A percentile compares a stretch with the other conserved stretches of the same genome.
Conservation (phyloP, 2,113 vertebrate species). For the Oriolus oriolus region DNA sequence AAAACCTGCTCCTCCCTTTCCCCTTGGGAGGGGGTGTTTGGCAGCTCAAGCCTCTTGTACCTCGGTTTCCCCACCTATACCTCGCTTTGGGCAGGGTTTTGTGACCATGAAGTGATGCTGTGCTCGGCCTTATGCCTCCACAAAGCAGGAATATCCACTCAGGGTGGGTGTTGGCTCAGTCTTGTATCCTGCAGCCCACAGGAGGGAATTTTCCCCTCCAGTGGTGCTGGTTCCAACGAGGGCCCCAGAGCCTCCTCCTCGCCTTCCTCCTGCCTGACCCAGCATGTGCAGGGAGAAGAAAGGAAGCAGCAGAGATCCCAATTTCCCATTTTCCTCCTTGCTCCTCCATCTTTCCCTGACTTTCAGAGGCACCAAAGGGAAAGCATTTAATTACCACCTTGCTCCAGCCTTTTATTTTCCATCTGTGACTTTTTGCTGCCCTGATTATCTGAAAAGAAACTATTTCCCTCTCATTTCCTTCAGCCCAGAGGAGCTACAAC, state of each 20-base stretch:
- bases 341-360: background rate
- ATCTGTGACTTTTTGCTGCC: background rate
- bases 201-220: background rate
- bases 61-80: background rate
- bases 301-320: background rate
- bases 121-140: rapidly evolving
- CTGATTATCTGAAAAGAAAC: background rate
- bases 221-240: rapidly evolving
- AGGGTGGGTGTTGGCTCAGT: background rate
- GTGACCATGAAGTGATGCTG: rapidly evolving
- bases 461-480: background rate
- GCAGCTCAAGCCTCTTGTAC: background rate
- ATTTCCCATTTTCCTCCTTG: background rate
- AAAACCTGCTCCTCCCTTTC: background rate
- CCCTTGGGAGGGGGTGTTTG: rapidly evolving
- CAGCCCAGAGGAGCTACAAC: background rate
- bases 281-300: background rate
- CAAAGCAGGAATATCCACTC: rapidly evolving
- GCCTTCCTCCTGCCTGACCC: background rate
- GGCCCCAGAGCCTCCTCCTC: background rate
- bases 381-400: rapidly evolving
- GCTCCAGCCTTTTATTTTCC: background rate
- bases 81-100: rapidly evolving
- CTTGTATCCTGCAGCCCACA: rapidly evolving
- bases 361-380: background rate